Conservation (phyloP, 1,140 invertebrate species). For the Papilio polyxenes region DNA sequence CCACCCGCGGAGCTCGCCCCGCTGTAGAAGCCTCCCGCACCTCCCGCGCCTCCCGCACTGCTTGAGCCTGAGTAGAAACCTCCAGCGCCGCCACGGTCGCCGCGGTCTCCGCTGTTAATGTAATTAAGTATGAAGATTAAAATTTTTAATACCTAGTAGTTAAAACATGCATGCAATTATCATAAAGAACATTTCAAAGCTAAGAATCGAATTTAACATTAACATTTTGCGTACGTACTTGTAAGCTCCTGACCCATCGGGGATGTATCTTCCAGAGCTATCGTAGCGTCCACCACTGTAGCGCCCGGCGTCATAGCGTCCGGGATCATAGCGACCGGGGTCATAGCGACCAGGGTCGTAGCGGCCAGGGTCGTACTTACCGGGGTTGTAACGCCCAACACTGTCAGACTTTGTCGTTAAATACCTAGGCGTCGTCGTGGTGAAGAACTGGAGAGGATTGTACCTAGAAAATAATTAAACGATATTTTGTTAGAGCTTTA, state of each 20-base stretch:
- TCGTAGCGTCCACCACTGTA: constrained; percentile 59
- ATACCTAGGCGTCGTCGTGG: constrained; percentile 13
- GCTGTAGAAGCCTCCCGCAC: neutral
- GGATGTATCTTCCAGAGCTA: constrained; percentile 66
- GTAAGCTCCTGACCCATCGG: constrained; percentile 65
- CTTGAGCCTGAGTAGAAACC: constrained; percentile 64
- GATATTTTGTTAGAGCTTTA: neutral
- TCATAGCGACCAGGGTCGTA: constrained; percentile 62
- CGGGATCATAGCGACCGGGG: constrained; percentile 53
- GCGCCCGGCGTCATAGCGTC: constrained; percentile 40
- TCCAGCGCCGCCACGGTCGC: constrained; percentile 66
- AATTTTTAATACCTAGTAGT: neutral
- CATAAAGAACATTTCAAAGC: neutral
- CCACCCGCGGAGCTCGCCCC: neutral
- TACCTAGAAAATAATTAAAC: constrained; percentile 40
- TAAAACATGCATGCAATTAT: neutral
- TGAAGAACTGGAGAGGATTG: constrained; percentile 46
- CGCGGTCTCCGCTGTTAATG: constrained; percentile 64
- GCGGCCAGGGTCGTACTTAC: constrained; percentile 47
- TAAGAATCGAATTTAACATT: neutral
- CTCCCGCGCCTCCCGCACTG: constrained; percentile 61
- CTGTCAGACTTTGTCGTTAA: constrained; percentile 33
- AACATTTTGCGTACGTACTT: constrained; percentile 54
- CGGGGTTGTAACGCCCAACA: constrained; percentile 42
- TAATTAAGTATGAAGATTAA: constrained; percentile 34